Conservation (phyloP, 2,797 vertebrate species). For the Myiotriccus ornatus region DNA sequence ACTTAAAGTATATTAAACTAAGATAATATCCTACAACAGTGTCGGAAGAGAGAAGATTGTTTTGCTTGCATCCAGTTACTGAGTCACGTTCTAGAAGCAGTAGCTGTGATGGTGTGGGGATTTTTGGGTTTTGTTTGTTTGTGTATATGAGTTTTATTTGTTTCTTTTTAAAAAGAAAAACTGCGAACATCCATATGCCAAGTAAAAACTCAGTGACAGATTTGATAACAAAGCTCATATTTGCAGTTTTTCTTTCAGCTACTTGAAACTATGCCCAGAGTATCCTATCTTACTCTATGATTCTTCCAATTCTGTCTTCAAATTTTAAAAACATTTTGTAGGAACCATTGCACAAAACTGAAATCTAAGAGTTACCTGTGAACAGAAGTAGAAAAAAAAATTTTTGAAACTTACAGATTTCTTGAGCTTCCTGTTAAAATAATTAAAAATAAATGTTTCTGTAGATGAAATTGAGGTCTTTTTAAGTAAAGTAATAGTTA, state of each 20-base stretch:
- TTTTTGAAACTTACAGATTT: not conserved
- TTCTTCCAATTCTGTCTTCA: not conserved
- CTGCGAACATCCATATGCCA: not conserved
- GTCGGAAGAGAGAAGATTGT: not conserved
- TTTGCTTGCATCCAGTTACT: not conserved
- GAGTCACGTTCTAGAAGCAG: not conserved
- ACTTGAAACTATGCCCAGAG: not conserved
- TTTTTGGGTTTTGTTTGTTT: not conserved
- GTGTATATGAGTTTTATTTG: not conserved
- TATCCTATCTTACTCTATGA: not conserved
- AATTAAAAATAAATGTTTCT: not conserved
- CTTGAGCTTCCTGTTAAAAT: not conserved
- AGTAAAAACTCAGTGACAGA: not conserved
- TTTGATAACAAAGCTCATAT: not conserved
- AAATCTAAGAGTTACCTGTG: not conserved
- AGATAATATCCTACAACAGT: not conserved
- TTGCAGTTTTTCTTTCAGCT: not conserved
- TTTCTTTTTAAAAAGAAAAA: not conserved
- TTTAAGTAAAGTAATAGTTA: not conserved
- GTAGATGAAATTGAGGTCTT: not conserved
- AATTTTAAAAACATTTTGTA: too few relatives aligned
- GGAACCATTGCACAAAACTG: not conserved
- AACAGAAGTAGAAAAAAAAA: not conserved
- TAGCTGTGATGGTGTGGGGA: accelerated
- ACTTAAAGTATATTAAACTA: not conserved